Percentiles rank a stretch among this genome's conserved stretches.
These are phyloP conservation scores for Drosophila nebulosa DNA, from an alignment of 1,140 invertebrate genomes.

Conservation along the genomic window DNA sequence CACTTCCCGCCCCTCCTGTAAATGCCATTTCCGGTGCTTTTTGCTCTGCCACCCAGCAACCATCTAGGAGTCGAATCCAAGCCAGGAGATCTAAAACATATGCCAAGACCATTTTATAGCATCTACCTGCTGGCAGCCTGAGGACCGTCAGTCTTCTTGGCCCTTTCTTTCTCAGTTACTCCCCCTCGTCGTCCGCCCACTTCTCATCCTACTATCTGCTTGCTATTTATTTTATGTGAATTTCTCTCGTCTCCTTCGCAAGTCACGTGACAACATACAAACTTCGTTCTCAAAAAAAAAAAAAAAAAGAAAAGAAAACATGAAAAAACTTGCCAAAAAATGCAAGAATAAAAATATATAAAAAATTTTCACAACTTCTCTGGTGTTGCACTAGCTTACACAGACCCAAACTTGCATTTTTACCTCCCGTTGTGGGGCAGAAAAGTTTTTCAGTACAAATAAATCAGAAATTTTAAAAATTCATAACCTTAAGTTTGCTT, in stretches of 20 bases:
- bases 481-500: slow-evolving; percentile 76
- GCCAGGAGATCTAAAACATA: neutral
- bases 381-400: slow-evolving; percentile 18
- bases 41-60: slow-evolving; percentile 5
- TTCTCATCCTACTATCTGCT: slow-evolving; percentile 14
- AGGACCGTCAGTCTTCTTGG: slow-evolving; percentile 12
- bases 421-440: slow-evolving; percentile 3
- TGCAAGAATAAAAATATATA: slow-evolving; percentile 22
- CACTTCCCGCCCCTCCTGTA: slow-evolving; percentile 49
- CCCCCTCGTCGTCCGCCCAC: no score
- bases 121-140: slow-evolving; percentile 31
- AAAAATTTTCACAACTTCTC: slow-evolving; percentile 35
- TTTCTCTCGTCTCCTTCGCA: slow-evolving; percentile 48
- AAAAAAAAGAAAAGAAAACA: slow-evolving; percentile 23
- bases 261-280: slow-evolving; percentile 62
- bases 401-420: slow-evolving; percentile 2
- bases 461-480: slow-evolving; percentile 76
- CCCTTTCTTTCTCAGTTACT: neutral
- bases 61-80: neutral
- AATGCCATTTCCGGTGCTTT: slow-evolving; percentile 59
- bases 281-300: slow-evolving; percentile 28
- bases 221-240: slow-evolving; percentile 52
- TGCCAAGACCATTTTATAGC: slow-evolving; percentile 15
- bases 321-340: slow-evolving; percentile 48
- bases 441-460: slow-evolving; percentile 65